Percentiles rank a stretch among this genome's conserved stretches.
These are phyloP conservation scores for Loripinus fragilis DNA, from an alignment of 2,888 invertebrate genomes.

Conservation along the genomic window DNA sequence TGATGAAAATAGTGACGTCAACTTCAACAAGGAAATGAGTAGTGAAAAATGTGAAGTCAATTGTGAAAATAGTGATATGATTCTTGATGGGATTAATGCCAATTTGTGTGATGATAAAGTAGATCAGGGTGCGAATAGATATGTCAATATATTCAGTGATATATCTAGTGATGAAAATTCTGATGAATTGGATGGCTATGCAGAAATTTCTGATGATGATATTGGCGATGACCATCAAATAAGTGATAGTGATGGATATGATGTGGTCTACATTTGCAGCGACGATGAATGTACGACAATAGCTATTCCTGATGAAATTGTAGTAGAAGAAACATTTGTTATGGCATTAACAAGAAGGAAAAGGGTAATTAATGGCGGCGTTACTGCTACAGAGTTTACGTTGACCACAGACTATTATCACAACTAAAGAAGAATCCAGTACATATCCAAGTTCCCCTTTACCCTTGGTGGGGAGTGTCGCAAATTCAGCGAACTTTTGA, in stretches of 20 bases:
- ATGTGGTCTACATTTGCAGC: background rate
- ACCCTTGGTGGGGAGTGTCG: background rate
- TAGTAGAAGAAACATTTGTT: background rate
- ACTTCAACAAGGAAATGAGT: no score
- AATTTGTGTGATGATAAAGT: background rate
- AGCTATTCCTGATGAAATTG: background rate
- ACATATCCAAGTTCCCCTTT: background rate
- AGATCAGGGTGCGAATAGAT: no score
- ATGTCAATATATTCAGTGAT: background rate
- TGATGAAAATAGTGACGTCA: no score
- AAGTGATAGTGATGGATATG: background rate
- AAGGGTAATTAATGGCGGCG: background rate
- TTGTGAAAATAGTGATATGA: no score
- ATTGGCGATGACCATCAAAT: background rate
- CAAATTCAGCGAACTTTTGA: no score
- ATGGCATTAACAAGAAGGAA: background rate
- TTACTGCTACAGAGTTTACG: background rate
- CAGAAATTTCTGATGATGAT: background rate
- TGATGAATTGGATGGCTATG: no score
- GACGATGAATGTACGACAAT: no score
- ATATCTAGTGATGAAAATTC: background rate
- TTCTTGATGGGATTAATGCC: background rate
- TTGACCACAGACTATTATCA: background rate
- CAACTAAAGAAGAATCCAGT: background rate
- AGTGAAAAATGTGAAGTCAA: no score